Conservation (phyloP, 2,888 invertebrate genomes). For the Gryllus longicercus region DNA sequence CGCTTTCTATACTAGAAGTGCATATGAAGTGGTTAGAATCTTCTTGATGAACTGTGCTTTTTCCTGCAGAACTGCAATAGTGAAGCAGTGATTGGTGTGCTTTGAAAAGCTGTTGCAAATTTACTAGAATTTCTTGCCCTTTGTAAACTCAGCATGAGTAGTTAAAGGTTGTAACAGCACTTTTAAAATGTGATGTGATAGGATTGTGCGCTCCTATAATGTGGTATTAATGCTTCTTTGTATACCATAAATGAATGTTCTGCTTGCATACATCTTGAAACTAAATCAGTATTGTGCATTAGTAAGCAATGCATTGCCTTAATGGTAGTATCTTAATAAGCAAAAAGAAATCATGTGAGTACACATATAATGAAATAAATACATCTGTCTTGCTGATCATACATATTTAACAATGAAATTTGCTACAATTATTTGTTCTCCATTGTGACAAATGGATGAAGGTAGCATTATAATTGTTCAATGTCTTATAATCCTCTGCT, state of each 20-base stretch:
- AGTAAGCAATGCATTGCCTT: too few relatives aligned
- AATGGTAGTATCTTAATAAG: too few relatives aligned
- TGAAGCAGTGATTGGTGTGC: neutral
- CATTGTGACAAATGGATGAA: too few relatives aligned
- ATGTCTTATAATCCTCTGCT: too few relatives aligned
- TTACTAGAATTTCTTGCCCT: neutral
- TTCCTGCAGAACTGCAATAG: neutral
- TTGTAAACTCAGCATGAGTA: neutral
- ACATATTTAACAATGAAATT: too few relatives aligned
- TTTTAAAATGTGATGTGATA: neutral
- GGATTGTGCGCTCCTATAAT: neutral
- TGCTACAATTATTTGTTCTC: too few relatives aligned
- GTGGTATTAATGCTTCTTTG: slow-evolving; percentile 17
- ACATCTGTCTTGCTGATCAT: too few relatives aligned
- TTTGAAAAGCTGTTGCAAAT: neutral
- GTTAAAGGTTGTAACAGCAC: neutral
- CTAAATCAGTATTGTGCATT: too few relatives aligned
- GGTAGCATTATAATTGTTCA: too few relatives aligned
- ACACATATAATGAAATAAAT: too few relatives aligned
- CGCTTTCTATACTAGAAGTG: neutral
- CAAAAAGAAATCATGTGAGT: too few relatives aligned
- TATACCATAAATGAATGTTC: neutral
- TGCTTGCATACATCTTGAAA: neutral
- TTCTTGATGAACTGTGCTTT: slow-evolving; percentile 2
- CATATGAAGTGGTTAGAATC: neutral